Percentiles rank a stretch among this genome's conserved stretches.
Evolutionary conservation across 2,113 vertebrate genomes (phyloP).

Genomic region (Elgaria multicarinata): DNA sequence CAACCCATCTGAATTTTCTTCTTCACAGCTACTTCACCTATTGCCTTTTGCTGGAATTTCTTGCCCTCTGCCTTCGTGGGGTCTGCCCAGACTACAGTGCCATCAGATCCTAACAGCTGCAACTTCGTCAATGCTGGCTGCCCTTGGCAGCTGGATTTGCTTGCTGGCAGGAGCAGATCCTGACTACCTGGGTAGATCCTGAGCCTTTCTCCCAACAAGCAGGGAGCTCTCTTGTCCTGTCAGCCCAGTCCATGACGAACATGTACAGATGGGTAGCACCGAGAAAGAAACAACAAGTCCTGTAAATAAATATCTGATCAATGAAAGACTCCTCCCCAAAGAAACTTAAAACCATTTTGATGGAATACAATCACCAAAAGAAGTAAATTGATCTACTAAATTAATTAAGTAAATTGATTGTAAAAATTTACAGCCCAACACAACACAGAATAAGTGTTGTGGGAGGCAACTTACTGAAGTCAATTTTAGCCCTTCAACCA

Average conservation of each 20-base stretch:
- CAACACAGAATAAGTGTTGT: conserved; percentile 58
- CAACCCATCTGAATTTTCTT: not conserved
- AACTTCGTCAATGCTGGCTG: not conserved
- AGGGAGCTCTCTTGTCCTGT: not conserved
- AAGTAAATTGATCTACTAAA: conserved; percentile 75
- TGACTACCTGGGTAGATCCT: too few species aligned
- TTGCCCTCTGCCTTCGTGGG: not conserved
- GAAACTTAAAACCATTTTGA: conserved; percentile 69
- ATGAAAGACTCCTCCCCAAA: conserved; percentile 26
- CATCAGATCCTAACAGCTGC: too few species aligned
- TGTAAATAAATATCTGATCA: conserved; percentile 41
- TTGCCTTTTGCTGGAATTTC: not conserved
- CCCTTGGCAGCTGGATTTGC: not conserved
- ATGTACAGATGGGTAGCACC: conserved; percentile 32
- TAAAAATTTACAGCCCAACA: conserved; percentile 69
- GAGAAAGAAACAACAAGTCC: conserved; percentile 65
- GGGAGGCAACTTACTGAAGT: conserved; percentile 70
- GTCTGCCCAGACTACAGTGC: not conserved
- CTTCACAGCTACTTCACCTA: not conserved
- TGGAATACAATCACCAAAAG: conserved; percentile 73
- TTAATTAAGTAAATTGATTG: conserved; percentile 76
- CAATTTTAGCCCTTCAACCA: conserved; percentile 63
- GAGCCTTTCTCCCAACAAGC: not conserved
- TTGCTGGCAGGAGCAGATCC: too few species aligned
- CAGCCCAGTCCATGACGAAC: not conserved